phyloP scores from a whole-genome alignment of 2,113 vertebrate species.

The Pterocles burchelli region DNA sequence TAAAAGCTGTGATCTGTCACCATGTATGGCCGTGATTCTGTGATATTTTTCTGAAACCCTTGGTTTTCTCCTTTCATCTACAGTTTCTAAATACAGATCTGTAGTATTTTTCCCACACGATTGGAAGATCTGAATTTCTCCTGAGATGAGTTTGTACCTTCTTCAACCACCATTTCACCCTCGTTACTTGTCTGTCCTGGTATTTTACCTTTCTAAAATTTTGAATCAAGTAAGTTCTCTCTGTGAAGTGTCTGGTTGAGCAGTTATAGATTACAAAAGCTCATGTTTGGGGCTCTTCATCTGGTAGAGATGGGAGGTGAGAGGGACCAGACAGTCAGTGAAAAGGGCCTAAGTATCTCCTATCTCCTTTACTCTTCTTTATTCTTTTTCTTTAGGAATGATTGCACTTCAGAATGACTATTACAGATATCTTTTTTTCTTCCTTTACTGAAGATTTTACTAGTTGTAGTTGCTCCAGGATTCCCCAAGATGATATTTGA shows the following conservation, averaged over 20 bases:
- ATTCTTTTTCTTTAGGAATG: neutral
- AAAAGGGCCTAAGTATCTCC: neutral
- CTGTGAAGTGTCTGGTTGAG: neutral
- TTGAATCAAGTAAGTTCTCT: neutral
- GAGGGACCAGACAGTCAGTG: neutral
- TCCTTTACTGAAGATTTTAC: neutral
- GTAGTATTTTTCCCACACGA: rapidly evolving
- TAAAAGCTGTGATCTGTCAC: neutral
- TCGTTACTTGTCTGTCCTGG: neutral
- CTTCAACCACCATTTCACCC: neutral
- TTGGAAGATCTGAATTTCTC: neutral
- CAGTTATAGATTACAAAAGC: neutral
- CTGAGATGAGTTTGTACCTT: neutral
- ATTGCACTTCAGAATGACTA: neutral
- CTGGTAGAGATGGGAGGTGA: neutral
- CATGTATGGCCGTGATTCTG: too few relatives aligned
- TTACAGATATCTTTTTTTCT: neutral
- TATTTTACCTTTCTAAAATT: neutral
- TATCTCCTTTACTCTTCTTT: neutral
- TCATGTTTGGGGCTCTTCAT: neutral
- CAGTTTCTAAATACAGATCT: neutral
- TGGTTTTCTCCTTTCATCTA: neutral
- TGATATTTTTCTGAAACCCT: neutral
- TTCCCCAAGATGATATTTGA: neutral
- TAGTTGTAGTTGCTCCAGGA: neutral